phyloP scores from a whole-genome alignment of 2,113 vertebrate species.

The Fregata magnificens region DNA sequence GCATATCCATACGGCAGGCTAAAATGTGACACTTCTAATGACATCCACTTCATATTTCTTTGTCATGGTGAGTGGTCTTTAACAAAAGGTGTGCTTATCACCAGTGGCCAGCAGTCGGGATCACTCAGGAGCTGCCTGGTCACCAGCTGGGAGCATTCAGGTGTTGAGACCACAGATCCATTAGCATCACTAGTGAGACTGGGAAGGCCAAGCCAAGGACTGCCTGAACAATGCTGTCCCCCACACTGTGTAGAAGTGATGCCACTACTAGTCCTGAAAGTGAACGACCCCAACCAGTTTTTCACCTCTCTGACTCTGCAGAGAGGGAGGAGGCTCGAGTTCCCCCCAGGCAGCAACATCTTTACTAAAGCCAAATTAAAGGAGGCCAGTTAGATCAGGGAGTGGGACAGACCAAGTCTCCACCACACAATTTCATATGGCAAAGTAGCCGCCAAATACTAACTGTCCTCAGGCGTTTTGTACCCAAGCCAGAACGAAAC shows the following conservation, averaged over 20 bases:
- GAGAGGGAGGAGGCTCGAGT: neutral
- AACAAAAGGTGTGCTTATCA: neutral
- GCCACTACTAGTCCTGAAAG: neutral
- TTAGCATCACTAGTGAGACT: neutral
- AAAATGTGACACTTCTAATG: neutral
- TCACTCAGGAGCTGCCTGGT: neutral
- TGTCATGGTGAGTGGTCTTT: neutral
- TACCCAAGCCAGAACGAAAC: neutral
- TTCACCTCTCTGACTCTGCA: neutral
- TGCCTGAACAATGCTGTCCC: neutral
- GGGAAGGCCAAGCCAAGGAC: neutral
- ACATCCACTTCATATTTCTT: neutral
- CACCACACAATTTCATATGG: neutral
- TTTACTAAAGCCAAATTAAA: neutral
- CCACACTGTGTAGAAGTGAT: neutral
- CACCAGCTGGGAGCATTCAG: neutral
- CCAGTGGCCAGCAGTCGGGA: neutral
- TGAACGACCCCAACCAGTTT: neutral
- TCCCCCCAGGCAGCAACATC: neutral
- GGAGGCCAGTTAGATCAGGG: neutral
- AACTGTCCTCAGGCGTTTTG: neutral
- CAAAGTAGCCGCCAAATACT: neutral
- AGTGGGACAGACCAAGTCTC: neutral
- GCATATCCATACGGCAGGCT: neutral
- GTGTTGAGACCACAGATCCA: neutral